These are phyloP conservation scores for Antheraea assamensis DNA, from an alignment of 2,888 invertebrate species.

Conservation along the genomic window DNA sequence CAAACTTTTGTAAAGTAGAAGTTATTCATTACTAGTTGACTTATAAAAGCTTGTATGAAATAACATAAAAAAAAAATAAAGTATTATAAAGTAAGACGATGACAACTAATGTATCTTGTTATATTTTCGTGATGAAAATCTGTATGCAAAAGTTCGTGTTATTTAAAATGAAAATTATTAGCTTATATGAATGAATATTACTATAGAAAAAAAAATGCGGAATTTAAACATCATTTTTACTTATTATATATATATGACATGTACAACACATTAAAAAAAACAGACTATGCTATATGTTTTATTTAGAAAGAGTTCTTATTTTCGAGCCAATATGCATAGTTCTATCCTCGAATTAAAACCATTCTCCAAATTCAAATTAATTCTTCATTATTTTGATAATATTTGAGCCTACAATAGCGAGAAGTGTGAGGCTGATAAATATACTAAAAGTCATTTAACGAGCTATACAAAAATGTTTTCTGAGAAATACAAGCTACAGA, in stretches of 20 bases:
- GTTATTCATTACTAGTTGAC: neutral
- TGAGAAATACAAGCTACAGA: neutral
- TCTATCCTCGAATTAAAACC: too few relatives aligned
- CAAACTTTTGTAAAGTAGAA: neutral
- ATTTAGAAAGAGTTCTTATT: too few relatives aligned
- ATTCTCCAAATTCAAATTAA: too few relatives aligned
- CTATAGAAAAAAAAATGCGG: too few relatives aligned
- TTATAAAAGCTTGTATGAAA: neutral
- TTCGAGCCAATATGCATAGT: too few relatives aligned
- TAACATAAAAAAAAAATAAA: neutral
- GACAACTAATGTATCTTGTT: neutral
- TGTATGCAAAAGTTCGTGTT: neutral
- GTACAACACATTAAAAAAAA: too few relatives aligned
- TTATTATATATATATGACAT: too few relatives aligned
- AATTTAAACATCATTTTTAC: too few relatives aligned
- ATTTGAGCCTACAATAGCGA: neutral
- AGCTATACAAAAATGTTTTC: neutral
- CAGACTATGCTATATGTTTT: too few relatives aligned
- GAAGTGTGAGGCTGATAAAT: neutral
- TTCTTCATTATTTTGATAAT: too few relatives aligned
- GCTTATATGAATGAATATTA: neutral
- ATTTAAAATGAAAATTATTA: neutral
- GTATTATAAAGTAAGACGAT: neutral
- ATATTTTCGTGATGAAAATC: neutral
- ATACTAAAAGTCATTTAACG: neutral